These are phyloP conservation scores for Camelus bactrianus DNA, from an alignment of 2,113 vertebrate genomes.

Conservation along the genomic window DNA sequence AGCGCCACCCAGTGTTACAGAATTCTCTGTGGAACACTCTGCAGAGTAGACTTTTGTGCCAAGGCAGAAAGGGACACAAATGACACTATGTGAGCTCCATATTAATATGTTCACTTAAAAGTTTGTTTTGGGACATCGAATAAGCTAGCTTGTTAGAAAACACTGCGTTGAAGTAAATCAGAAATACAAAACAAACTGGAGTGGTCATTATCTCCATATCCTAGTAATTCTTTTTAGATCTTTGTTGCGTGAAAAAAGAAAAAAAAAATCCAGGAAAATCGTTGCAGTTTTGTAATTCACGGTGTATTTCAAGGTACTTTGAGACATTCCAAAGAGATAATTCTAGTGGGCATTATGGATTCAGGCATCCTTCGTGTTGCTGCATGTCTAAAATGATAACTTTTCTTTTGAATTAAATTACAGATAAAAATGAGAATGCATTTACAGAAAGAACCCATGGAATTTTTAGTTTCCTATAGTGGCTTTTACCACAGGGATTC, in stretches of 20 bases:
- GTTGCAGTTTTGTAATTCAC: conserved; percentile 1
- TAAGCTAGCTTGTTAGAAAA: background rate
- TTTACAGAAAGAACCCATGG: background rate
- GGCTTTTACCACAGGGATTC: background rate
- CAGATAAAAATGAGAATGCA: background rate
- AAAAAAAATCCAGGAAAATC: background rate
- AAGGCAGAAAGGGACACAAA: background rate
- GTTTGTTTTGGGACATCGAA: background rate
- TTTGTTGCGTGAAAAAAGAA: background rate
- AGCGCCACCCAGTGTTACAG: conserved; percentile 79
- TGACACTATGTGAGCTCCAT: background rate
- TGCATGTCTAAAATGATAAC: background rate
- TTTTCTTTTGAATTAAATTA: conserved; percentile 56
- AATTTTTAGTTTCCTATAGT: background rate
- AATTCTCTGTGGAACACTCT: conserved; percentile 46
- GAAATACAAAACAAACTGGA: background rate
- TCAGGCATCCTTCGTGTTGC: background rate
- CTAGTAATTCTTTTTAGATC: background rate
- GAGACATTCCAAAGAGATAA: background rate
- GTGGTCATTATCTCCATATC: background rate
- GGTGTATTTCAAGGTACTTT: conserved; percentile 29
- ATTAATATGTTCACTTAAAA: background rate
- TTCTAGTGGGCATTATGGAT: conserved; percentile 25
- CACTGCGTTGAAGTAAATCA: background rate
- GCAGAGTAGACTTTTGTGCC: background rate